Evolutionary conservation across 2,888 invertebrate species (phyloP), one percentile per base, ranked within the genome.

Genomic region (Cremastinae sp.): DNA sequence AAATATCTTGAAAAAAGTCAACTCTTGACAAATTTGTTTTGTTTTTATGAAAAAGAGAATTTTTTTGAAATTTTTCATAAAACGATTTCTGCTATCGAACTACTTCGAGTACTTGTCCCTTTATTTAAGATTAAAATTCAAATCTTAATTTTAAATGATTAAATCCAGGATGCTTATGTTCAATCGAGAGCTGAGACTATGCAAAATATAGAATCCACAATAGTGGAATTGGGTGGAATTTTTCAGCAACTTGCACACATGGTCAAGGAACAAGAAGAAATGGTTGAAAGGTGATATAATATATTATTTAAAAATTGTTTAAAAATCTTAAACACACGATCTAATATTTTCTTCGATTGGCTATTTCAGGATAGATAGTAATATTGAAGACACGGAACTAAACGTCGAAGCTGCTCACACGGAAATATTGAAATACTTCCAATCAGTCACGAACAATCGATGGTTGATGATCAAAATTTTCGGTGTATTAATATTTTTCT

Each of bases 401-500:
- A 99, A 99, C 91, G 97, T 99, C 53, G 98, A 98, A 91, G 97
- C 98, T 58, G 99, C 99, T 1, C 99, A 99, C 88, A 93, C 96
- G 75, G 98, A 99, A 92, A 96, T 99, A 83, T 92, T 99, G 84
- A 98, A 97, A 90, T 99, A 99, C 91, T 99, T 99, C 90, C 97
- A 97, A 90, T 96, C 96, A 69, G 96, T 99, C 41, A 96, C 98
- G 12, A 97, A 97, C 78, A 99, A 99, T 91, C 94, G 99, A 84
- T 99, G 98, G 95, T 92, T 99, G 36, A 99, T 99, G 98, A 96
- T 99, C 84, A 99, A 99, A 92, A 95, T 99, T 82, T 99, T 99
- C 91, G 99, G 96, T 65, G 97, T 99, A 78, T 92, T 99, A 68
- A 98, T 99, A 92, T 96, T 98, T 88, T 99, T 99, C 93, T 99